These are phyloP conservation scores for Columba janthina DNA, from an alignment of 2,113 vertebrate genomes.

Conservation along the genomic window DNA sequence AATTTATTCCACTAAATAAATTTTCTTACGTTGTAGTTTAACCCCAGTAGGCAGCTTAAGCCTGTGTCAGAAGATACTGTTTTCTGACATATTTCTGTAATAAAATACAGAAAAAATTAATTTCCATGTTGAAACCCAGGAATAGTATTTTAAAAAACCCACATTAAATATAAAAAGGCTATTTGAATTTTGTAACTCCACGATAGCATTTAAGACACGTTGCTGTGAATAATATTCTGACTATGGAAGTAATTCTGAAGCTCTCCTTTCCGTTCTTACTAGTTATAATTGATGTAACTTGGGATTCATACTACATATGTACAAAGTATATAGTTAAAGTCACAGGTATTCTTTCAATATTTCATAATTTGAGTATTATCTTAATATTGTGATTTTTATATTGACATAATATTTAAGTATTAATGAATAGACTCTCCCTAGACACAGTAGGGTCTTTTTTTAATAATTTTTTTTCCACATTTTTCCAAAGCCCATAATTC, in stretches of 20 bases:
- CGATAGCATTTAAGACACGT: background rate
- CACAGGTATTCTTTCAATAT: background rate
- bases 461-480: background rate
- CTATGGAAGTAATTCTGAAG: background rate
- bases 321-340: background rate
- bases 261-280: background rate
- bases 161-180: background rate
- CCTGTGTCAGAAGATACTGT: background rate
- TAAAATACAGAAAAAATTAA: background rate
- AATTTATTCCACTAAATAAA: background rate
- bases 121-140: background rate
- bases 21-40: background rate
- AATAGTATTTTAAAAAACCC: background rate
- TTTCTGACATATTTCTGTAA: background rate
- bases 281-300: background rate
- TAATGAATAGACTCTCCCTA: background rate
- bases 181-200: background rate
- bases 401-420: background rate
- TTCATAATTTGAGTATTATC: background rate
- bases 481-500: constrained; percentile 28
- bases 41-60: background rate
- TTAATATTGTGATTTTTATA: background rate
- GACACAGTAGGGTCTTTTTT: background rate
- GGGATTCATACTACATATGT: background rate
- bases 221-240: background rate